phyloP scores from a whole-genome alignment of 2,113 vertebrate species.

The Salvator merianae region DNA sequence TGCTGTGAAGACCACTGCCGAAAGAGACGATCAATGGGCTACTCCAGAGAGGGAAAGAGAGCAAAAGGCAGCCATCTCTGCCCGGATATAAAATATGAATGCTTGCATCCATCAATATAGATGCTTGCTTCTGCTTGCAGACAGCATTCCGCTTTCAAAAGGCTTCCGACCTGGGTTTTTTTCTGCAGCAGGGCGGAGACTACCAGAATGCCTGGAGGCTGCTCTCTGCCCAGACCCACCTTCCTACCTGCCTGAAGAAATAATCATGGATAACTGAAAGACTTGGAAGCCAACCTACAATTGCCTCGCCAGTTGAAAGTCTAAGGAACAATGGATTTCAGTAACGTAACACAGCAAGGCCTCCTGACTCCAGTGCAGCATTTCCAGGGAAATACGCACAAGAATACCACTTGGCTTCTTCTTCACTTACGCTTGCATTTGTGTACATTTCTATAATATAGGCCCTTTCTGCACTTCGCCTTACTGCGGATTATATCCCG shows the following conservation, averaged over 20 bases:
- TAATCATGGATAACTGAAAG: no score
- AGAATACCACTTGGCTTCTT: no score
- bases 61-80: background rate
- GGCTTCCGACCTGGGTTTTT: conserved; percentile 47
- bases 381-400: no score
- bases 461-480: no score
- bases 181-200: background rate
- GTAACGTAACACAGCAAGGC: no score
- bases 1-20: background rate
- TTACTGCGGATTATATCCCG: no score
- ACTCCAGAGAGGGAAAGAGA: conserved; percentile 35
- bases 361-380: no score
- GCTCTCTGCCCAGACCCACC: background rate
- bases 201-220: background rate
- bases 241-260: background rate
- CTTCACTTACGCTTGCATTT: no score
- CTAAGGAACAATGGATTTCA: no score
- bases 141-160: conserved; percentile 62
- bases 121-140: conserved; percentile 57
- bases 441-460: no score
- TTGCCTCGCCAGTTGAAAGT: no score
- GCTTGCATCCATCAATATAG: conserved; percentile 63
- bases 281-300: no score
- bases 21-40: conserved; percentile 41
- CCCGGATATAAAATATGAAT: conserved; percentile 59